These are phyloP conservation scores for Leiothrix lutea DNA, from an alignment of 2,113 vertebrate genomes.

Conservation along the genomic window DNA sequence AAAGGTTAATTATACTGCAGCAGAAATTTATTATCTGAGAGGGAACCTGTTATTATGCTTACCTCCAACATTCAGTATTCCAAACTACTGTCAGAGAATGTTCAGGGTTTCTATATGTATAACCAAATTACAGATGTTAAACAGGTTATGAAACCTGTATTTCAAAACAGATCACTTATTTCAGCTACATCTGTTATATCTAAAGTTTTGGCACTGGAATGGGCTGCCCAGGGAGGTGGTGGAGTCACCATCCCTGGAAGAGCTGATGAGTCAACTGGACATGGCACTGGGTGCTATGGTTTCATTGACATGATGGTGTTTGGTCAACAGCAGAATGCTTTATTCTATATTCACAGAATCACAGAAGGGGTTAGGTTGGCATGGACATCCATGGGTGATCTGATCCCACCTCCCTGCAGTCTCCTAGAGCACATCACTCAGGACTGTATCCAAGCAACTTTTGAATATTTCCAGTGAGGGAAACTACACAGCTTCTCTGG, in stretches of 20 bases:
- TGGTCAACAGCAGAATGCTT: not conserved
- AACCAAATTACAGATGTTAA: not conserved
- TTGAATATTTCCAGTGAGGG: not conserved
- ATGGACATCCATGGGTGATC: not conserved
- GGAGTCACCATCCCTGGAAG: not conserved
- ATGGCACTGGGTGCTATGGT: not conserved
- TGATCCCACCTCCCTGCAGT: not conserved
- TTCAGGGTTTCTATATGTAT: not conserved
- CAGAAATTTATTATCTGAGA: not conserved
- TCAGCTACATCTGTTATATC: not conserved
- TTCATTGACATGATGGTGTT: not conserved
- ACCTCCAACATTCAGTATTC: not conserved
- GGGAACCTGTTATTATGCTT: not conserved
- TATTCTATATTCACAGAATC: not conserved
- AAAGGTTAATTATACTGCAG: not conserved
- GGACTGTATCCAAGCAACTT: not conserved
- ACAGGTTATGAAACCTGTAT: not conserved
- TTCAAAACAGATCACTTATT: not conserved
- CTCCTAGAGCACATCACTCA: not conserved
- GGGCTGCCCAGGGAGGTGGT: not conserved
- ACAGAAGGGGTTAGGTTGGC: not conserved
- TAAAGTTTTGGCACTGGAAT: not conserved
- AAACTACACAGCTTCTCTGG: not conserved
- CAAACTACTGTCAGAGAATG: not conserved
- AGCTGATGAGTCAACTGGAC: fast-evolving